Evolutionary conservation across 2,113 vertebrate species (phyloP).

Genomic region (Atrichornis clamosus): DNA sequence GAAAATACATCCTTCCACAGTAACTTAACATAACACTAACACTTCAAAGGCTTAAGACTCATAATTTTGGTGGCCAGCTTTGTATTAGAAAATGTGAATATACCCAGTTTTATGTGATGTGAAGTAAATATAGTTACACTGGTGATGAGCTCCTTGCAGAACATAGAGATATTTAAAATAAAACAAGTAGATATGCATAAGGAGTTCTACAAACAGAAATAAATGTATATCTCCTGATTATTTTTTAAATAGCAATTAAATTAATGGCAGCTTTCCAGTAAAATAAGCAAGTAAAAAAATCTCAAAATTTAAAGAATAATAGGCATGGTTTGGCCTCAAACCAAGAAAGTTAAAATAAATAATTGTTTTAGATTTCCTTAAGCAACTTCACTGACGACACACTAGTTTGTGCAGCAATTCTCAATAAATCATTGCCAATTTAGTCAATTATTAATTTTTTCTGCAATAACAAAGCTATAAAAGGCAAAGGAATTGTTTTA

Average conservation of each 20-base stretch:
- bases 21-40: neutral
- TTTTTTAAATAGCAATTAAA: neutral
- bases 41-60: neutral
- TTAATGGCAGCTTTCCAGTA: neutral
- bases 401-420: neutral
- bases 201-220: neutral
- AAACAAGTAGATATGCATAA: neutral
- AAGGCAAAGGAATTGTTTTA: neutral
- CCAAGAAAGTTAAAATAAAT: neutral
- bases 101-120: neutral
- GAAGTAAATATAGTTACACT: neutral
- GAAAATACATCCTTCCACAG: neutral
- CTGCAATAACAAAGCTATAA: neutral
- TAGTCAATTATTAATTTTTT: neutral
- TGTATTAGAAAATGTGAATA: neutral
- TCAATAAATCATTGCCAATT: neutral
- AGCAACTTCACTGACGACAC: neutral
- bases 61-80: neutral
- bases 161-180: neutral
- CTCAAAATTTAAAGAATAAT: neutral
- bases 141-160: neutral
- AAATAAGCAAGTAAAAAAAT: neutral
- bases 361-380: neutral
- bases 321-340: neutral
- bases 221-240: neutral